Evolutionary conservation across 1,140 invertebrate genomes (phyloP).

Genomic region (Aphelinus atriplicis): DNA sequence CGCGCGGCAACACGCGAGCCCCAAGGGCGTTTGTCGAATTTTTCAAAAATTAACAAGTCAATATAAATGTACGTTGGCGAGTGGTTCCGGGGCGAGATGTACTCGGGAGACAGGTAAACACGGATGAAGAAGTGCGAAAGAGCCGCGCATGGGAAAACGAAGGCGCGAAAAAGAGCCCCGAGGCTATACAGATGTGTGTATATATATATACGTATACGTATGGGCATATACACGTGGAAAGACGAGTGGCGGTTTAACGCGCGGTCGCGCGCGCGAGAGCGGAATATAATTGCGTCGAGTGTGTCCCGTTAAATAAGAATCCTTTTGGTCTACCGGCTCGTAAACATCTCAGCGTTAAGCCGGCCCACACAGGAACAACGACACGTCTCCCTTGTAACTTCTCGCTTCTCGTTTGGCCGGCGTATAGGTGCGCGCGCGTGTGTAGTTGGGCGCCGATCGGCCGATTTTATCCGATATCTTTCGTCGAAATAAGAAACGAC

Average conservation of each 20-base stretch:
- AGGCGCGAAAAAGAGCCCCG: background rate
- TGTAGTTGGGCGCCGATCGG: background rate
- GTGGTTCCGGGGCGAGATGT: too few relatives aligned
- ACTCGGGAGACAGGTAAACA: too few relatives aligned
- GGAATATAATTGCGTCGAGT: conserved; percentile 32
- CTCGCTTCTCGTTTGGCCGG: too few relatives aligned
- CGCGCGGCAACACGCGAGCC: too few relatives aligned
- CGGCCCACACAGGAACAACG: background rate
- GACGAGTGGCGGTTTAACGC: background rate
- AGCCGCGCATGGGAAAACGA: background rate
- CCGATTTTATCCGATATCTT: background rate
- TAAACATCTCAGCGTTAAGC: conserved; percentile 15
- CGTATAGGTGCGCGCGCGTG: too few relatives aligned
- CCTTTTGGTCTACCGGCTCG: conserved; percentile 26
- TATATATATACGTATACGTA: too few relatives aligned
- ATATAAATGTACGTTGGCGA: too few relatives aligned
- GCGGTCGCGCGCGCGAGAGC: background rate
- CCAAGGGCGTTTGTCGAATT: too few relatives aligned
- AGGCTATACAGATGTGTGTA: too few relatives aligned
- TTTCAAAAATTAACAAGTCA: too few relatives aligned
- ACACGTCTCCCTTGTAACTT: too few relatives aligned
- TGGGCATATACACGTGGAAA: background rate
- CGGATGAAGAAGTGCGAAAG: too few relatives aligned
- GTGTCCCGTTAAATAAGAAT: conserved; percentile 35
- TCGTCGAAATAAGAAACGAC: background rate